phyloP scores from a whole-genome alignment of 2,113 vertebrate species.

The Pelobates fuscus region DNA sequence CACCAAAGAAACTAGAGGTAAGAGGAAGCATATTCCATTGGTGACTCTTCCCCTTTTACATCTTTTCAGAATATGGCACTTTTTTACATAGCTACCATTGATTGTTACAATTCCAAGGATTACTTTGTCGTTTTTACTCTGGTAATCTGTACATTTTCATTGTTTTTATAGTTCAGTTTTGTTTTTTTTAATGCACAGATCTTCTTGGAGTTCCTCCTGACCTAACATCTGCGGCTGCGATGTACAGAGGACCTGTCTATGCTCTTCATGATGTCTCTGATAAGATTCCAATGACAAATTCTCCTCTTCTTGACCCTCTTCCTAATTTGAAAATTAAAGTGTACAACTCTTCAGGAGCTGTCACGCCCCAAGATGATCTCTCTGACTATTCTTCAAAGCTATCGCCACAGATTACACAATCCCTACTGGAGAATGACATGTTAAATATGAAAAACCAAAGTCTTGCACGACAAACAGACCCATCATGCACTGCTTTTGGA shows the following conservation, averaged over 20 bases:
- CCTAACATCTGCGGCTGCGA: slow-evolving; percentile 91
- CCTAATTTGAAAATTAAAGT: slow-evolving; percentile 96
- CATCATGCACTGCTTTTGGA: slow-evolving; percentile 85
- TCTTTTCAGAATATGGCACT: too few relatives aligned
- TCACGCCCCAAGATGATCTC: slow-evolving; percentile 88
- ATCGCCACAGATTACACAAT: slow-evolving; percentile 88
- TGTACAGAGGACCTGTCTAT: slow-evolving; percentile 94
- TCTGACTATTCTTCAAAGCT: slow-evolving; percentile 87
- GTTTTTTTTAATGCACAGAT: slow-evolving; percentile 63
- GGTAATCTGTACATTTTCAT: too few relatives aligned
- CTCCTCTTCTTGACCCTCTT: slow-evolving; percentile 89
- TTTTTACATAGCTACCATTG: too few relatives aligned
- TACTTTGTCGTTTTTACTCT: too few relatives aligned
- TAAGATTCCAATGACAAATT: slow-evolving; percentile 97
- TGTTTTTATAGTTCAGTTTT: too few relatives aligned
- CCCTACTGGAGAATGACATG: slow-evolving; percentile 85
- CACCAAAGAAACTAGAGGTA: too few relatives aligned
- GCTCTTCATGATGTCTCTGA: slow-evolving; percentile 90
- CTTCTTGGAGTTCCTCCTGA: slow-evolving; percentile 90
- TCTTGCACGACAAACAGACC: slow-evolving; percentile 84
- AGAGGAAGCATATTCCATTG: too few relatives aligned
- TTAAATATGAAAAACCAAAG: slow-evolving; percentile 86
- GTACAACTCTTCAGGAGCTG: slow-evolving; percentile 84
- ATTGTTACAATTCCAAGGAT: too few relatives aligned
- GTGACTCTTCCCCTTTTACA: too few relatives aligned